Evolutionary conservation across 2,888 invertebrate genomes (phyloP).

Genomic region (Cotesia congregata): DNA sequence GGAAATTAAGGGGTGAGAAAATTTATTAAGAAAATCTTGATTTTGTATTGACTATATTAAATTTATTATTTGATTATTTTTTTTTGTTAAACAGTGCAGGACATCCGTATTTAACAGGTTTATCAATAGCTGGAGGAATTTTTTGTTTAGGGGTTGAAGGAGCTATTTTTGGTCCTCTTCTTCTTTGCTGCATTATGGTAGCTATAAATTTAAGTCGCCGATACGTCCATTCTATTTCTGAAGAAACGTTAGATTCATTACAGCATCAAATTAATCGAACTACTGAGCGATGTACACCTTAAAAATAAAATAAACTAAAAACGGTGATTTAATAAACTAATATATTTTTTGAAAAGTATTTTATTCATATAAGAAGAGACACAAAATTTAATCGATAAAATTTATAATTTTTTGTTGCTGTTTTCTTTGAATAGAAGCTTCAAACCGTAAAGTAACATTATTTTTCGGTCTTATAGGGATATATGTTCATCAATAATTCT

Average conservation of each 20-base stretch:
- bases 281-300: constrained; percentile 26
- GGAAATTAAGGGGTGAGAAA: constrained; percentile 89
- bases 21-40: constrained; percentile 11
- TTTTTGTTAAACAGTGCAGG: constrained; percentile 78
- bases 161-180: constrained; percentile 95
- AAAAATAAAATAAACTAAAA: constrained; percentile 40
- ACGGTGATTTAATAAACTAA: not conserved
- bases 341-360: too few species aligned
- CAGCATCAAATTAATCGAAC: constrained; percentile 56
- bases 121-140: constrained; percentile 98
- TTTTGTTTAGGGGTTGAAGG: constrained; percentile 98
- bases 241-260: constrained; percentile 70
- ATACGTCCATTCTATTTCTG: constrained; percentile 73
- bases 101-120: constrained; percentile 96
- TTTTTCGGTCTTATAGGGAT: too few species aligned
- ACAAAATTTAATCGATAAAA: too few species aligned
- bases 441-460: too few species aligned
- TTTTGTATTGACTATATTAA: constrained; percentile 15
- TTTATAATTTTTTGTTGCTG: too few species aligned
- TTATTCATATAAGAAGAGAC: too few species aligned
- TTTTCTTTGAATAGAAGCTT: too few species aligned
- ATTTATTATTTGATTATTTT: constrained; percentile 11
- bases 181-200: constrained; percentile 95
- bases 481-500: too few species aligned
- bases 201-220: constrained; percentile 81